Percentiles rank a stretch among this genome's conserved stretches.
Conservation (phyloP, 2,797 vertebrate species). For the Australoheros facetus region DNA sequence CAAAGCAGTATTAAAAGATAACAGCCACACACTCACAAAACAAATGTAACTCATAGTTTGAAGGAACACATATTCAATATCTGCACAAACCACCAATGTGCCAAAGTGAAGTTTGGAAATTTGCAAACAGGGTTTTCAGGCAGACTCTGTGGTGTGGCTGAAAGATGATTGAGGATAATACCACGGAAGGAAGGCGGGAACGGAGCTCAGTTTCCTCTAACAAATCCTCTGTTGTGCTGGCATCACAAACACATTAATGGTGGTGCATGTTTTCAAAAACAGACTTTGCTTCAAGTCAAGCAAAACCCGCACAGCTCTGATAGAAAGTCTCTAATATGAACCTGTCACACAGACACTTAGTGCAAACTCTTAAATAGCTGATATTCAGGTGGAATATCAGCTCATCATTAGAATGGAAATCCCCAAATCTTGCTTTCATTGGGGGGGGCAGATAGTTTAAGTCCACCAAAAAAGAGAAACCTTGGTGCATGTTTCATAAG, state of each 20-base stretch:
- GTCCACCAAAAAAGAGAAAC: background rate
- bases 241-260: conserved; percentile 32
- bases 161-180: conserved; percentile 50
- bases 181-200: conserved; percentile 36
- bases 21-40: conserved; percentile 5
- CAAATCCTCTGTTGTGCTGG: conserved; percentile 40
- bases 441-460: background rate
- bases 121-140: conserved; percentile 34
- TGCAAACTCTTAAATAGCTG: conserved; percentile 16
- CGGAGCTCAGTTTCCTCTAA: conserved; percentile 30
- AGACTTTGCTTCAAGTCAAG: conserved; percentile 19
- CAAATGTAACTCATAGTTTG: conserved; percentile 5
- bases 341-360: conserved; percentile 24
- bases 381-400: conserved; percentile 21
- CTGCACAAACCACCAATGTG: conserved; percentile 10
- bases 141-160: conserved; percentile 23
- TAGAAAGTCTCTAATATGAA: conserved; percentile 43
- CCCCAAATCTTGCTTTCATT: background rate
- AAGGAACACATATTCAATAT: conserved; percentile 23
- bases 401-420: conserved; percentile 35
- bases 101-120: conserved; percentile 30
- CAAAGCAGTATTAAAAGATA: conserved; percentile 30
- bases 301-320: conserved; percentile 50
- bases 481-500: background rate
- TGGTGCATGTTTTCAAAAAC: conserved; percentile 26